A percentile compares a stretch with the other conserved stretches of the same genome.
phyloP scores from a whole-genome alignment of 2,113 vertebrate species.

The Morone saxatilis region DNA sequence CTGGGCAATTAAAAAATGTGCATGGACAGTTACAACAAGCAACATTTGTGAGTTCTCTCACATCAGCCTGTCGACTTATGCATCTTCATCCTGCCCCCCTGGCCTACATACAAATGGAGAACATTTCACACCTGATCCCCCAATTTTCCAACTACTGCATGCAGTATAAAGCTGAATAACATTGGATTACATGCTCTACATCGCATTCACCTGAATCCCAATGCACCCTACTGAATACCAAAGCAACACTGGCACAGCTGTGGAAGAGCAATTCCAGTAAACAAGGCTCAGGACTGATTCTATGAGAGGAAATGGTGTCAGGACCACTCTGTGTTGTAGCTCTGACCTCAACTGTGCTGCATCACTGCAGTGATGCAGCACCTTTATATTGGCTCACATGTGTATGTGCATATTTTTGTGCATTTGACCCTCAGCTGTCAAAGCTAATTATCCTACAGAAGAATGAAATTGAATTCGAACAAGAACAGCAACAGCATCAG shows the following conservation, averaged over 20 bases:
- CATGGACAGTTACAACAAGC: conserved; percentile 12
- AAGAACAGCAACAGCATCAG: not conserved
- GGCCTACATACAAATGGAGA: conserved; percentile 15
- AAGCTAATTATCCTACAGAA: conserved; percentile 1
- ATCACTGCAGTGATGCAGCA: not conserved
- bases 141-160: not conserved
- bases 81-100: not conserved
- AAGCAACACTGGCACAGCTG: conserved; percentile 55
- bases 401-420: not conserved
- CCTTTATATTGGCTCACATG: not conserved
- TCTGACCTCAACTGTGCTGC: not conserved
- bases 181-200: conserved; percentile 72
- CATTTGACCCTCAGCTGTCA: not conserved
- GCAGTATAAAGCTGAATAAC: conserved; percentile 2
- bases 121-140: conserved; percentile 45
- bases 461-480: conserved; percentile 14
- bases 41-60: not conserved
- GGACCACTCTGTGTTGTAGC: not conserved
- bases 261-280: conserved; percentile 17
- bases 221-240: conserved; percentile 26
- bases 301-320: conserved; percentile 23
- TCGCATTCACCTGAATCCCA: conserved; percentile 65
- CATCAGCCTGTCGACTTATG: not conserved
- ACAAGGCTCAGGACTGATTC: conserved; percentile 21
- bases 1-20: conserved; percentile 1